Evolutionary conservation across 2,113 vertebrate genomes (phyloP).

Genomic region (Channa maculata): DNA sequence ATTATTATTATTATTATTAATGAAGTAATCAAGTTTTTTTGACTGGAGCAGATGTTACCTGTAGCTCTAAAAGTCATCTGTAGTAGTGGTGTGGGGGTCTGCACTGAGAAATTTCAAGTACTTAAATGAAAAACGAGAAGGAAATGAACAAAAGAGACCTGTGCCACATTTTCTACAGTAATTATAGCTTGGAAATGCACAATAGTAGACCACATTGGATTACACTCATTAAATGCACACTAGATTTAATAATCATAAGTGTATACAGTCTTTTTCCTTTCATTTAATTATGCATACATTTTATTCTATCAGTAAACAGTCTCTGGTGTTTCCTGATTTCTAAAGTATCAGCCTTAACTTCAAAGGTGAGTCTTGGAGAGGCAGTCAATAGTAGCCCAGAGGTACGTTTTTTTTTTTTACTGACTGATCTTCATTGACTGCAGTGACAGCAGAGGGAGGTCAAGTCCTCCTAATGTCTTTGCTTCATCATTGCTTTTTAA

Average conservation of each 20-base stretch:
- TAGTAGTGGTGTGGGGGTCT: too few relatives aligned
- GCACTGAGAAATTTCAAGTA: constrained; percentile 32
- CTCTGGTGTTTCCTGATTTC: neutral
- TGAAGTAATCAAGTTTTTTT: constrained; percentile 31
- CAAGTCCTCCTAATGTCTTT: constrained; percentile 8
- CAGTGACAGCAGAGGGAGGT: constrained; percentile 11
- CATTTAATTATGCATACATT: neutral
- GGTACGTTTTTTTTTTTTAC: neutral
- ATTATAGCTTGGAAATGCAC: neutral
- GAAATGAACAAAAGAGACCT: neutral
- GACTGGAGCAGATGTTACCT: constrained; percentile 6
- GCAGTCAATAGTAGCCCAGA: constrained; percentile 2
- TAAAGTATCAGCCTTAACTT: neutral
- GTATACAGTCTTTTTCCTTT: neutral
- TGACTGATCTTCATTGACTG: constrained; percentile 2
- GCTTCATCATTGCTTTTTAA: constrained; percentile 15
- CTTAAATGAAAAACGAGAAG: constrained; percentile 31
- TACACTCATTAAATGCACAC: neutral
- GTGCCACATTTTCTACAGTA: constrained; percentile 4
- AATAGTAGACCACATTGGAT: neutral
- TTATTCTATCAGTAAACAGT: neutral
- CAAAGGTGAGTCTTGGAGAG: neutral
- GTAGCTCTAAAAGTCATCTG: constrained; percentile 5
- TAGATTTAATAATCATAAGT: neutral
- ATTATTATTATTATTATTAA: too few relatives aligned